Evolutionary conservation across 2,797 vertebrate genomes (phyloP).

Genomic region (Enteromius paludinosus): DNA sequence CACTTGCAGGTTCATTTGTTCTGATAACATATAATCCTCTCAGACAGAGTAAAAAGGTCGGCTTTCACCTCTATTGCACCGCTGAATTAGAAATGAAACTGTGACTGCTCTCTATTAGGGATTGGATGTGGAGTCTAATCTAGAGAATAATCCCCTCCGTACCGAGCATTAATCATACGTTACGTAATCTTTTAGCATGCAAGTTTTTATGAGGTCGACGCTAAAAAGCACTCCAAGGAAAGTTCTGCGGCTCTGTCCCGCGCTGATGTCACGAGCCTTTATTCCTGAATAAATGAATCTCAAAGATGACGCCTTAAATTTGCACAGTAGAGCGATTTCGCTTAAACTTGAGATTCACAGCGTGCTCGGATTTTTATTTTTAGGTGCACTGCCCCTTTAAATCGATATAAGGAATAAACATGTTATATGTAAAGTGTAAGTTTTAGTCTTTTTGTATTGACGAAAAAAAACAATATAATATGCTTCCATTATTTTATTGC

Average conservation of each 20-base stretch:
- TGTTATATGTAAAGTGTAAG: background rate
- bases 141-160: conserved; percentile 56
- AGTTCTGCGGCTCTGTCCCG: background rate
- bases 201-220: conserved; percentile 17
- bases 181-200: conserved; percentile 49
- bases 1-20: conserved; percentile 41
- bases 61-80: conserved; percentile 33
- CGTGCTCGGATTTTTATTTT: background rate
- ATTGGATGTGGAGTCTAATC: conserved; percentile 54
- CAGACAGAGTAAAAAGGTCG: conserved; percentile 31
- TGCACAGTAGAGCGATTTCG: background rate
- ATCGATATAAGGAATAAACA: background rate
- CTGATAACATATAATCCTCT: conserved; percentile 50
- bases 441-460: background rate
- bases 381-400: background rate
- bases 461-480: background rate
- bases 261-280: conserved; percentile 21
- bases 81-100: conserved; percentile 49
- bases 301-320: conserved; percentile 20
- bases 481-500: background rate
- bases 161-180: conserved; percentile 53
- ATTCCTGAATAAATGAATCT: conserved; percentile 43
- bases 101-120: conserved; percentile 28
- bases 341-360: background rate
- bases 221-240: conserved; percentile 35